phyloP scores from a whole-genome alignment of 2,797 vertebrate genomes.

The Scyliorhinus canicula region DNA sequence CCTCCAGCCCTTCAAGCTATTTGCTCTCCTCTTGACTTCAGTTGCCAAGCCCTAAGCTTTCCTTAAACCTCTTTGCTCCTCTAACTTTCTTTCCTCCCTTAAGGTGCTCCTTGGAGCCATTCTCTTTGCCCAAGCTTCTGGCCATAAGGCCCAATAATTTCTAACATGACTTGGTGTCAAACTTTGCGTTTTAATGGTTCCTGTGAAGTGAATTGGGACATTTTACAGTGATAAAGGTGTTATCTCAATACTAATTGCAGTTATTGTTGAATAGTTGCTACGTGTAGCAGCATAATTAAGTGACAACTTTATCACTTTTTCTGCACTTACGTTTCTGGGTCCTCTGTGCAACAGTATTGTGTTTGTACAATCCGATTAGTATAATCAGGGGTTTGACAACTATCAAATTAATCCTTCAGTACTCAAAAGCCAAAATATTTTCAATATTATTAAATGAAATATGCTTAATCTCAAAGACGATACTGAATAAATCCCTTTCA shows the following conservation, averaged over 20 bases:
- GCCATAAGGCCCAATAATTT: neutral
- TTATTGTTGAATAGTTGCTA: neutral
- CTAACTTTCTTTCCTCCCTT: neutral
- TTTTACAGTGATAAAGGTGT: neutral
- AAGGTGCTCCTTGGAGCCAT: neutral
- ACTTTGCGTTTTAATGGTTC: neutral
- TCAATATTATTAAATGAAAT: conserved; percentile 28
- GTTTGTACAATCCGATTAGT: neutral
- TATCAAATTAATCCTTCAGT: conserved; percentile 14
- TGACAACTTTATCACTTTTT: neutral
- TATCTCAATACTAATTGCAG: neutral
- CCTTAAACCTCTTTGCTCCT: neutral
- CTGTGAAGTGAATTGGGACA: neutral
- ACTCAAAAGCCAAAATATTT: conserved; percentile 12
- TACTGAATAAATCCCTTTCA: conserved; percentile 19
- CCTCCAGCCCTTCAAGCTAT: neutral
- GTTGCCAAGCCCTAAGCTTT: neutral
- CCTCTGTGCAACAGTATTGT: conserved; percentile 48
- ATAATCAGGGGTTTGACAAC: neutral
- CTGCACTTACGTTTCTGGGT: neutral
- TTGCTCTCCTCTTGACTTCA: neutral
- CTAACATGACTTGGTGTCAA: neutral
- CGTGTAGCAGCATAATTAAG: neutral
- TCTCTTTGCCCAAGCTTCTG: neutral
- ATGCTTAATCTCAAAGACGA: neutral